Base-by-base conservation (phyloP, 2,888 invertebrate genomes). In the Gisinianus flammeolus region DNA sequence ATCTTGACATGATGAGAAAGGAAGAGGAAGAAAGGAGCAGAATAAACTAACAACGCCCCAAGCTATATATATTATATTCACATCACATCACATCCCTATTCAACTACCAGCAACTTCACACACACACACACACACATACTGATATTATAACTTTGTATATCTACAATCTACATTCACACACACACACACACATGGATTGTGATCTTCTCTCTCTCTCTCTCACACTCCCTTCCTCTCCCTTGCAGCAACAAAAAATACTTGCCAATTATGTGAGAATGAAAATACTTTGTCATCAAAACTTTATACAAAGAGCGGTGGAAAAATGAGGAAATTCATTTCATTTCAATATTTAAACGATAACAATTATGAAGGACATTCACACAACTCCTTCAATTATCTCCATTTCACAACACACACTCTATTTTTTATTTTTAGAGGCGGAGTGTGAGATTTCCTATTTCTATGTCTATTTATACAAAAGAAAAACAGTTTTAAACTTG, bases 1-100 rank as follows among this genome's bases (percentile, higher is more conserved):
- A 56, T 69, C 44, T 56, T 71, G 56, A 71, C 71, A 71, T 71
- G 71, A 31, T 26, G 56, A 68, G 35, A 71, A 56, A 71, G 69
- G 30, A 54, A 16, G 71, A 28, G 44, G 31, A 44, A 56, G 54
- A 56, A 26, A 71, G 56, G 24, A 44, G 22, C 1, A 54, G 70
- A 70, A 52, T 26, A 52, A 69, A 67, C 24, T 19, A 67, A 31
- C n/a, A 33, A 16, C 19, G 31, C 67, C 31, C 12, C 5, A 2
- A 31, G 67, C 33, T n/a, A 67, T n/a, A 26, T 19, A 35, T 30
- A 72, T 62, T 33, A 72, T 62, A 72, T 62, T 62, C 62, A 62
- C 62, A 62, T 58, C 56, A 58, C 56, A 58, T 62, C 62, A 62
- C 62, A 12, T 62, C 26, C 4, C 26, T 28, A 26, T 28, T 26